phyloP scores from a whole-genome alignment of 2,113 vertebrate genomes.

The Tenebrosternarchus preto region DNA sequence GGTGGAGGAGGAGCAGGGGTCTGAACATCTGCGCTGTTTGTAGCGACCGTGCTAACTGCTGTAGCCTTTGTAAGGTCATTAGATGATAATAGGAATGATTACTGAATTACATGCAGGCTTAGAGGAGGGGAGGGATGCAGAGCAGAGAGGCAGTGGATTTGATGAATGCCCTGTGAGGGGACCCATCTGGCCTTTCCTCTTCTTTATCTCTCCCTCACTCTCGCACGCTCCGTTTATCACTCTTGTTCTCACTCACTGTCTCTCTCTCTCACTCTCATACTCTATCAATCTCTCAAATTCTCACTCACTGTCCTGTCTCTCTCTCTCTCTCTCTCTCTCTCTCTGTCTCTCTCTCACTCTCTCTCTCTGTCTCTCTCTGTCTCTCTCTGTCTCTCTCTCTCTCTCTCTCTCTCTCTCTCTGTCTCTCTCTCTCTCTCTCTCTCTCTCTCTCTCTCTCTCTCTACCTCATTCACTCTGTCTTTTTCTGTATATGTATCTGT shows the following conservation, averaged over 20 bases:
- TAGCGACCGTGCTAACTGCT: slow-evolving; percentile 79
- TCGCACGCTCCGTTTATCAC: slow-evolving; percentile 40
- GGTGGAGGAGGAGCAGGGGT: slow-evolving; percentile 34
- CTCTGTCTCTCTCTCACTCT: background rate
- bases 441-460: slow-evolving; percentile 28
- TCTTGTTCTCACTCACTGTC: background rate
- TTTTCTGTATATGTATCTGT: slow-evolving; percentile 14
- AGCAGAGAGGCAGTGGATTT: slow-evolving; percentile 87
- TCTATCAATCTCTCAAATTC: slow-evolving; percentile 56
- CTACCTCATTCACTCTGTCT: slow-evolving; percentile 46
- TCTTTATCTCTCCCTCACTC: slow-evolving; percentile 67
- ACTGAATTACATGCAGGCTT: slow-evolving; percentile 98
- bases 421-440: background rate
- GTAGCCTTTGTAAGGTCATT: slow-evolving; percentile 90
- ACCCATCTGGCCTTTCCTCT: slow-evolving; percentile 92
- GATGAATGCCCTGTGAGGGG: slow-evolving; percentile 99
- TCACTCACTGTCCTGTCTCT: background rate
- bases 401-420: background rate
- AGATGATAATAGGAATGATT: slow-evolving; percentile 99
- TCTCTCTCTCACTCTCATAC: background rate
- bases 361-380: background rate
- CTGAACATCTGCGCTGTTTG: slow-evolving; percentile 86
- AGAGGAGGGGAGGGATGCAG: slow-evolving; percentile 88
- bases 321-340: background rate
- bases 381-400: background rate